phyloP scores from a whole-genome alignment of 1,140 invertebrate species.

The Drosophila serrata region DNA sequence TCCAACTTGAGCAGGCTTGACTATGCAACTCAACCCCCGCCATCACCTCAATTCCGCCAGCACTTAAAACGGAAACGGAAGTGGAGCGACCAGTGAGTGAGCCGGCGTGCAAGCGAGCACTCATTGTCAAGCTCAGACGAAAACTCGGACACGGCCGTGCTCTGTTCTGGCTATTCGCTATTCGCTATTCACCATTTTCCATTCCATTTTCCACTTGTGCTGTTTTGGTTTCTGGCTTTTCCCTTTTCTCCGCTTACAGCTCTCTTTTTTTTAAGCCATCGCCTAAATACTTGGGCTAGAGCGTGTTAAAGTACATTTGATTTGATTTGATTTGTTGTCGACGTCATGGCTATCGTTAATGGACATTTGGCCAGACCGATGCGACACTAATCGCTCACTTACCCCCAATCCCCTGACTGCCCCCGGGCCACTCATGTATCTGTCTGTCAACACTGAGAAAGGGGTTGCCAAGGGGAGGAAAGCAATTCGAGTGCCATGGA shows the following conservation, averaged over 20 bases:
- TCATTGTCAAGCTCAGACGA: constrained; percentile 76
- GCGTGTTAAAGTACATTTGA: constrained; percentile 84
- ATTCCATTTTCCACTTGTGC: constrained; percentile 50
- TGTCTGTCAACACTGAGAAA: constrained; percentile 66
- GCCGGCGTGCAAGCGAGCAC: constrained; percentile 48
- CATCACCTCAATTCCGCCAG: constrained; percentile 53
- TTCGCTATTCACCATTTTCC: constrained; percentile 41
- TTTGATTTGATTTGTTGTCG: constrained; percentile 82
- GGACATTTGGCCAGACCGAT: constrained; percentile 68
- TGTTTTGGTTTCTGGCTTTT: constrained; percentile 38
- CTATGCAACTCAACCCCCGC: constrained; percentile 6
- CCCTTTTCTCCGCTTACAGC: constrained; percentile 9
- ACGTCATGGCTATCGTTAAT: constrained; percentile 70
- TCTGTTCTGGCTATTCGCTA: constrained; percentile 43
- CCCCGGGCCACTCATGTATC: constrained; percentile 39
- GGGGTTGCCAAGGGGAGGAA: neutral
- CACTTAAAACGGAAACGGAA: constrained; percentile 76
- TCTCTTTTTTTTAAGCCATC: constrained; percentile 62
- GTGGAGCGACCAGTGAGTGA: constrained; percentile 46
- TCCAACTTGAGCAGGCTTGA: constrained; percentile 11
- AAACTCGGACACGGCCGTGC: constrained; percentile 58
- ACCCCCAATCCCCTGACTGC: constrained; percentile 13
- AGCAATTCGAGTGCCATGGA: constrained; percentile 74
- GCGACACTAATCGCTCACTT: constrained; percentile 82
- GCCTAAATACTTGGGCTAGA: constrained; percentile 75